Evolutionary conservation across 2,797 vertebrate genomes (phyloP).

Genomic region (Sebastes matsubarae): DNA sequence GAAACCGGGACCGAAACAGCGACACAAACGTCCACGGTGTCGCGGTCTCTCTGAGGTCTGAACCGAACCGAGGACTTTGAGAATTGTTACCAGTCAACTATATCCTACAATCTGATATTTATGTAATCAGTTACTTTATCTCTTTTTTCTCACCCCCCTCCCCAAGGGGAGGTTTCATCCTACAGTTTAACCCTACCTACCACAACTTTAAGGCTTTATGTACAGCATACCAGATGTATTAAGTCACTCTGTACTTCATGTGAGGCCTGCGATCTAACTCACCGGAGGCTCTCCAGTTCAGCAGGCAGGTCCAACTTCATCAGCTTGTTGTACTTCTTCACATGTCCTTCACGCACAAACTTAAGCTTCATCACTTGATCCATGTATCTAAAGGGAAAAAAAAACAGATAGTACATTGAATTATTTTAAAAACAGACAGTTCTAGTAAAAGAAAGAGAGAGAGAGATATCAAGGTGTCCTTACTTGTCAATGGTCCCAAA

Average conservation of each 20-base stretch:
- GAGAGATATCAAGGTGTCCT: slow-evolving; percentile 2
- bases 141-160: too few relatives aligned
- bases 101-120: too few relatives aligned
- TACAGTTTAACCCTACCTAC: neutral
- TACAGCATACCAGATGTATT: neutral
- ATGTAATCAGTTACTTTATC: too few relatives aligned
- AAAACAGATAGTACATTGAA: neutral
- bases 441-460: neutral
- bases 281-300: slow-evolving; percentile 90
- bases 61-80: too few relatives aligned
- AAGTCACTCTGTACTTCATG: neutral
- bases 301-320: slow-evolving; percentile 85
- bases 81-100: too few relatives aligned
- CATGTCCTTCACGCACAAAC: slow-evolving; percentile 82
- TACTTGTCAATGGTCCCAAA: slow-evolving; percentile 92
- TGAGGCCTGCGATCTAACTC: slow-evolving; percentile 37
- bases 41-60: too few relatives aligned
- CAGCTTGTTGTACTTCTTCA: slow-evolving; percentile 87
- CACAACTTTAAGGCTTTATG: neutral
- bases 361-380: slow-evolving; percentile 87
- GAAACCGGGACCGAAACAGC: too few relatives aligned
- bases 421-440: neutral
- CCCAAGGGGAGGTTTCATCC: neutral
- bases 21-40: too few relatives aligned
- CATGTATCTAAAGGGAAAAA: slow-evolving; percentile 85